Evolutionary conservation across 2,888 invertebrate genomes (phyloP), one percentile per base, ranked within the genome.

Genomic region (Lydus trimaculatus): DNA sequence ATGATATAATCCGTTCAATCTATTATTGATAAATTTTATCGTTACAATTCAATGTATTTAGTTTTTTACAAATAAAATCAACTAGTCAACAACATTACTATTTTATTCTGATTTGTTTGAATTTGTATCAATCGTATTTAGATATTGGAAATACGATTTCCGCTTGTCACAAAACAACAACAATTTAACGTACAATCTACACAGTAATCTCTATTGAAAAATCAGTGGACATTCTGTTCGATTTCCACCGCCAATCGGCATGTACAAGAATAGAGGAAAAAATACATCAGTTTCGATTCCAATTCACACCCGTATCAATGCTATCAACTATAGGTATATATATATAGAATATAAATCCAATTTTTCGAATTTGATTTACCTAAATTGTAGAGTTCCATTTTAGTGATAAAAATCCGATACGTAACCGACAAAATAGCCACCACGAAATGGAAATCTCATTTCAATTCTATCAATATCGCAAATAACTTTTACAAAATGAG

Each of bases 141-240:
- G 23, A 28, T 56, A 28, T 56, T 36, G 61, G 17, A 43, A 25
- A 61, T 28, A 39, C 36, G 17, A 3, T 39, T 43, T 36, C 36
- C 4, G 11, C 39, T 23, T 28, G 39, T 39, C 39, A 28, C 36
- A 61, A 61, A 61, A n/a, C n/a, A 39, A 61, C 43, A 61, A 61
- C 61, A 61, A 39, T 61, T 61, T 61, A 61, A 61, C 61, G 20
- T 15, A 36, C 60, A 60, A 60, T 36, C 60, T 31, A 60, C 13
- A 4, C 4, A 36, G 28, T 23, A 61, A 61, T 43, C 36, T 36
- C 36, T n/a, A 25, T 43, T 61, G 43, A 61, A 39, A 61, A 61
- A 61, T 61, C 61, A 61, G n/a, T 17, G 2, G 23, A 33, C 39
- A 25, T 39, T 39, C 56, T 36, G 25, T 39, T 17, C 39, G n/a